A percentile compares a stretch with the other conserved stretches of the same genome.
Evolutionary conservation across 1,140 invertebrate species (phyloP).

Genomic region (Caenorhabditis remanei): DNA sequence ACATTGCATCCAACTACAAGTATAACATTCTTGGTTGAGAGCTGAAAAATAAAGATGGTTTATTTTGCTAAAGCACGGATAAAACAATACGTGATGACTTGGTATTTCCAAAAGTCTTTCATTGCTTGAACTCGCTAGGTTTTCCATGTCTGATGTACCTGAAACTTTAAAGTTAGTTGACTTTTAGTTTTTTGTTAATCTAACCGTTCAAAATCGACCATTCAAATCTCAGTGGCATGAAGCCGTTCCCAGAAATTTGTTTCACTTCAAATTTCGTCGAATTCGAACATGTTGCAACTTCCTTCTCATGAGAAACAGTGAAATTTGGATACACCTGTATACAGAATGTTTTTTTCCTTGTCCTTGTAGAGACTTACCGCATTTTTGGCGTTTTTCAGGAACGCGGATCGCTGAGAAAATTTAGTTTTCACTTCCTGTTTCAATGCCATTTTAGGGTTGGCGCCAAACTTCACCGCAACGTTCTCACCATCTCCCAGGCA

Average conservation of each 20-base stretch:
- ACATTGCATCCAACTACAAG: slow-evolving; percentile 21
- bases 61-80: not conserved
- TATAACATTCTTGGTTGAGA: not conserved
- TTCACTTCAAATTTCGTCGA: slow-evolving; percentile 48
- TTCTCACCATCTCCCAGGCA: slow-evolving; percentile 29
- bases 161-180: not conserved
- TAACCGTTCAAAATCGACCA: slow-evolving; percentile 28
- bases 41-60: not conserved
- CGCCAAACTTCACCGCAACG: slow-evolving; percentile 25
- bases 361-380: not conserved
- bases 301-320: slow-evolving; percentile 35
- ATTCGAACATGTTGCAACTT: slow-evolving; percentile 40
- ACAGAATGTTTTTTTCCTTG: not conserved
- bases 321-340: slow-evolving; percentile 46
- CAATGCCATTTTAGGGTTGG: slow-evolving; percentile 8
- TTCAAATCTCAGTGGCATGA: slow-evolving; percentile 17
- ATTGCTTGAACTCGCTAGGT: not conserved
- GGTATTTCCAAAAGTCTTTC: slow-evolving; percentile 21
- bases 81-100: not conserved
- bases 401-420: not conserved
- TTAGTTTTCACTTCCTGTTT: slow-evolving; percentile 40
- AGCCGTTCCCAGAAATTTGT: slow-evolving; percentile 32
- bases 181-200: not conserved
- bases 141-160: not conserved
- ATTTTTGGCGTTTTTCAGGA: slow-evolving; percentile 27